Conservation (phyloP, 2,113 vertebrate species). For the Serinus canaria region DNA sequence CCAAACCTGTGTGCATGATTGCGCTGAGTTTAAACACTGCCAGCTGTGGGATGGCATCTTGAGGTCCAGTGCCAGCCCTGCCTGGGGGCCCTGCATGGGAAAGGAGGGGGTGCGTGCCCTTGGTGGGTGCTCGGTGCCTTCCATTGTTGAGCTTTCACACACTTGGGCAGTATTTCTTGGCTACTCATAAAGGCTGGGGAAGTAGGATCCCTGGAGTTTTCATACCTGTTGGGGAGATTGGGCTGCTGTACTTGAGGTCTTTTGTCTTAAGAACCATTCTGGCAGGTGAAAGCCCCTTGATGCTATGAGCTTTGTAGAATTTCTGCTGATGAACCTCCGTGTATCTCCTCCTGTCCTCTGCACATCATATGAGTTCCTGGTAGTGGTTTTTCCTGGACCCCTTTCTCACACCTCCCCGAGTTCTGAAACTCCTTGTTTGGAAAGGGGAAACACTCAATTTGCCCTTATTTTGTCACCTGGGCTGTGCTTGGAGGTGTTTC, state of each 20-base stretch:
- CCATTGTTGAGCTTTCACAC: accelerated
- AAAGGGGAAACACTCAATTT: not conserved
- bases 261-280: not conserved
- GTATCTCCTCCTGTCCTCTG: not conserved
- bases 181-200: not conserved
- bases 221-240: not conserved
- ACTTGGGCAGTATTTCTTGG: not conserved
- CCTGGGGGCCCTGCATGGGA: accelerated
- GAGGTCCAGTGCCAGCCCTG: not conserved
- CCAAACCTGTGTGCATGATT: not conserved
- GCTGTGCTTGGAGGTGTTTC: not conserved
- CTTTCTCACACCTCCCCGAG: not conserved
- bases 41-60: accelerated
- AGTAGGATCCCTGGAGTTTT: not conserved
- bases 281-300: not conserved
- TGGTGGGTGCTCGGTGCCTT: not conserved
- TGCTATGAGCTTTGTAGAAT: not conserved
- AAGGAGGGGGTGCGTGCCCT: not conserved
- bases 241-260: not conserved
- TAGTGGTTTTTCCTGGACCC: not conserved
- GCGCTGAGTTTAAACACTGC: accelerated
- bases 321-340: not conserved
- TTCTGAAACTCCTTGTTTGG: not conserved
- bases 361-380: not conserved
- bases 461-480: not conserved